These are phyloP conservation scores for Psephotus haematonotus DNA, from an alignment of 2,113 vertebrate species.

Conservation along the genomic window DNA sequence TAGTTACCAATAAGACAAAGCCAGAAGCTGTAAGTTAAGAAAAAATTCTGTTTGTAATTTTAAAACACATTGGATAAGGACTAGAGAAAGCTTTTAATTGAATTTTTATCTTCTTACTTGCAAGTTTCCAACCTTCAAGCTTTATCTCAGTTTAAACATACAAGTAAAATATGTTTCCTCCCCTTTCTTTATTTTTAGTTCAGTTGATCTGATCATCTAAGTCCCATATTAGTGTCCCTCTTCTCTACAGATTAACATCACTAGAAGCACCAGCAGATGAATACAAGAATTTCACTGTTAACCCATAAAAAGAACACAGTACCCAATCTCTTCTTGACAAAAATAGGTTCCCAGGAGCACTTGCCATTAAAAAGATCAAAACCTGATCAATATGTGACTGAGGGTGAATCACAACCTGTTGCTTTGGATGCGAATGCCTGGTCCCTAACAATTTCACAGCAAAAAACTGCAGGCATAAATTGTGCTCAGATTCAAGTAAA, in stretches of 20 bases:
- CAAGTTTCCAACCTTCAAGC: neutral
- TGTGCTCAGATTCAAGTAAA: neutral
- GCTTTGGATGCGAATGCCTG: neutral
- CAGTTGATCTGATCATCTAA: neutral
- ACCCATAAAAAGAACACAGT: neutral
- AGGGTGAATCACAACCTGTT: neutral
- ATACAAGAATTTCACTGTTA: neutral
- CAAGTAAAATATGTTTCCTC: neutral
- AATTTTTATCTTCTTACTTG: neutral
- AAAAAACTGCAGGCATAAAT: neutral
- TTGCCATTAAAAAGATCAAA: neutral
- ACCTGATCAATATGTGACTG: neutral
- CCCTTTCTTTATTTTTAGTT: neutral
- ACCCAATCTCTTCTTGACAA: neutral
- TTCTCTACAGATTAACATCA: neutral
- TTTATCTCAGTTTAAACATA: neutral
- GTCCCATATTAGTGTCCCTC: neutral
- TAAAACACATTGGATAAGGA: neutral
- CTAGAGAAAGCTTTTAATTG: neutral
- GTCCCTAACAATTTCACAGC: neutral
- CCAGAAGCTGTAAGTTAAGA: neutral
- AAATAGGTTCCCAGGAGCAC: neutral
- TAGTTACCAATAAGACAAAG: neutral
- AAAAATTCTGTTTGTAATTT: neutral
- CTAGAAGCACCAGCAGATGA: neutral